Evolutionary conservation across 1,140 invertebrate species (phyloP).

Genomic region (Papilio machaon): DNA sequence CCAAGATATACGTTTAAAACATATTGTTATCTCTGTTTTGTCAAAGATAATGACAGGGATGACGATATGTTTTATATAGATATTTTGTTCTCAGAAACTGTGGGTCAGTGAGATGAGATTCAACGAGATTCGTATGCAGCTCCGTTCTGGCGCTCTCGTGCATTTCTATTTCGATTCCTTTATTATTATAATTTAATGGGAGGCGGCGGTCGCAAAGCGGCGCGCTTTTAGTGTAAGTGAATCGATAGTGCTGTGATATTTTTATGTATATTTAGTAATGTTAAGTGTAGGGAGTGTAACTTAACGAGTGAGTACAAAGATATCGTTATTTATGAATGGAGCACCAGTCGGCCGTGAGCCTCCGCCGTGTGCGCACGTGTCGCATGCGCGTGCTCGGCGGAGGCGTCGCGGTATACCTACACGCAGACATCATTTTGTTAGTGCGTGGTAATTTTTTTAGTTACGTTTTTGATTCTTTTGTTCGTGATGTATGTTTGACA

Average conservation of each 20-base stretch:
- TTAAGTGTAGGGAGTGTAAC: conserved; percentile 72
- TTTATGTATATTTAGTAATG: conserved; percentile 79
- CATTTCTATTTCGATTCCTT: conserved; percentile 77
- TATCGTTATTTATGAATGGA: conserved; percentile 60
- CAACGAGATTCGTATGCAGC: conserved; percentile 22
- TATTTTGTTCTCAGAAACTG: too few species aligned
- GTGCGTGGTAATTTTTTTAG: conserved; percentile 30
- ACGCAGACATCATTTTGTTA: conserved; percentile 13
- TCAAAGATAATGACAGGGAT: too few species aligned
- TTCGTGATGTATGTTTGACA: neutral
- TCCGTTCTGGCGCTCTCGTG: conserved; percentile 57
- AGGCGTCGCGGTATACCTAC: conserved; percentile 9
- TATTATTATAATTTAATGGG: conserved; percentile 64
- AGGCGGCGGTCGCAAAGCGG: conserved; percentile 70
- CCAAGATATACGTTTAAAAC: too few species aligned
- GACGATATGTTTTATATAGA: too few species aligned
- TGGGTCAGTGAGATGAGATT: conserved; percentile 36
- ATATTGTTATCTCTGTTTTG: too few species aligned
- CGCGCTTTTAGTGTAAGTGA: conserved; percentile 75
- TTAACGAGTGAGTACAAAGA: conserved; percentile 74
- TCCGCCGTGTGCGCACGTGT: neutral
- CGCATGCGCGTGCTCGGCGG: neutral
- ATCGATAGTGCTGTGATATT: conserved; percentile 82
- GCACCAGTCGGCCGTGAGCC: conserved; percentile 39
- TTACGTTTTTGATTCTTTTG: neutral